Evolutionary conservation across 2,113 vertebrate species (phyloP).

Genomic region (Podocnemis expansa): DNA sequence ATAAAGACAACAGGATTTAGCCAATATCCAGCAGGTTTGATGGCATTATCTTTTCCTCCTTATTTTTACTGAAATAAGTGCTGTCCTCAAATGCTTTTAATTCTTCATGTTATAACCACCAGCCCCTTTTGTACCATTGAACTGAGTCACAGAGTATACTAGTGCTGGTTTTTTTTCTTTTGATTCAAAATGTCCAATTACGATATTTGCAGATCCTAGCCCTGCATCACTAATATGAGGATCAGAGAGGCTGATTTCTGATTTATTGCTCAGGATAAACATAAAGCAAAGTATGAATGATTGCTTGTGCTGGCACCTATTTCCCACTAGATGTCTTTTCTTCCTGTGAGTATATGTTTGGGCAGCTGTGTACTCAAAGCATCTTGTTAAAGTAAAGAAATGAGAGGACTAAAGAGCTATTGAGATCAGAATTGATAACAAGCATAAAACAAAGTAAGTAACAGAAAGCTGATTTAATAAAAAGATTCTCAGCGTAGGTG

Average conservation of each 20-base stretch:
- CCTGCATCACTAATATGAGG: neutral
- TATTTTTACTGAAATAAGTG: neutral
- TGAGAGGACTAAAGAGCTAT: neutral
- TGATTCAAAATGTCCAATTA: neutral
- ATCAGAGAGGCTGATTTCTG: neutral
- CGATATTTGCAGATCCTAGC: neutral
- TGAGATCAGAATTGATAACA: neutral
- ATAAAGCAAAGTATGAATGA: neutral
- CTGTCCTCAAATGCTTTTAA: neutral
- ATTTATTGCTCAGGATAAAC: neutral
- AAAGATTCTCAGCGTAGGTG: neutral
- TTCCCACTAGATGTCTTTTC: neutral
- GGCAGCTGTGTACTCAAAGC: neutral
- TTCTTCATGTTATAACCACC: neutral
- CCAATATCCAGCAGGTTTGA: too few species aligned
- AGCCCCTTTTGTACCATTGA: neutral
- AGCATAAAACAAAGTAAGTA: rapidly evolving
- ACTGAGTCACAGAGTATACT: neutral
- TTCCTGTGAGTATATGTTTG: neutral
- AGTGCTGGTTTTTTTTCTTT: neutral
- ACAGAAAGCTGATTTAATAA: neutral
- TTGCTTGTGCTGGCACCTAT: neutral
- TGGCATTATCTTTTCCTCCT: neutral
- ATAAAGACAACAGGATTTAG: neutral
- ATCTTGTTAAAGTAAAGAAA: neutral